These are phyloP conservation scores for Lathronympha strigana DNA, from an alignment of 2,888 invertebrate species.

Conservation along the genomic window DNA sequence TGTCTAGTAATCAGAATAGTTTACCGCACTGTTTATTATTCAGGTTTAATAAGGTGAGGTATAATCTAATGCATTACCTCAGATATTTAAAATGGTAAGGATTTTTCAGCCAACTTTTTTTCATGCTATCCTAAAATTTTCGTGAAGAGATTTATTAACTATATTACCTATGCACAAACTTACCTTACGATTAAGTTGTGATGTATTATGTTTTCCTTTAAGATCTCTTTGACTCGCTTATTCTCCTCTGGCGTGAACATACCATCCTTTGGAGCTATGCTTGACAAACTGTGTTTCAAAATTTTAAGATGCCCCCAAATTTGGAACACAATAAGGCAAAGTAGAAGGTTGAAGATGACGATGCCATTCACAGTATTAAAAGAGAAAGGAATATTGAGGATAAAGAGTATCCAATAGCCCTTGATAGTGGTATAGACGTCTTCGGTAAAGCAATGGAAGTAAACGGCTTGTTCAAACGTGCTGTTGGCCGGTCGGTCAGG, in stretches of 20 bases:
- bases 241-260: constrained; percentile 14
- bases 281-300: constrained; percentile 7
- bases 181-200: constrained; percentile 10
- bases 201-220: constrained; percentile 16
- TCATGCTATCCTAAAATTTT: neutral
- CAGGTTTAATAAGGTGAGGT: too few relatives aligned
- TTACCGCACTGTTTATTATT: too few relatives aligned
- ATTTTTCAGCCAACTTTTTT: too few relatives aligned
- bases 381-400: neutral
- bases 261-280: neutral
- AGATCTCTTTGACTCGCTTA: neutral
- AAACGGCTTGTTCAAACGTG: constrained; percentile 1
- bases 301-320: constrained; percentile 14
- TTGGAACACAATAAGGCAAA: constrained; percentile 3
- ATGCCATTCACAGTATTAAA: neutral
- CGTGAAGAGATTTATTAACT: neutral
- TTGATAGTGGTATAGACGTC: neutral
- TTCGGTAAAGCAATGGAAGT: constrained; percentile 2
- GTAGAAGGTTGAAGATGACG: neutral
- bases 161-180: too few relatives aligned
- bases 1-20: too few relatives aligned
- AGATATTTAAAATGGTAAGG: too few relatives aligned
- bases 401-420: constrained; percentile 2
- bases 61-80: too few relatives aligned
- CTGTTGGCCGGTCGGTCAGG: neutral